Evolutionary conservation across 2,113 vertebrate species (phyloP), one percentile per base, ranked within the genome.

Genomic region (Paedocypris sp.): DNA sequence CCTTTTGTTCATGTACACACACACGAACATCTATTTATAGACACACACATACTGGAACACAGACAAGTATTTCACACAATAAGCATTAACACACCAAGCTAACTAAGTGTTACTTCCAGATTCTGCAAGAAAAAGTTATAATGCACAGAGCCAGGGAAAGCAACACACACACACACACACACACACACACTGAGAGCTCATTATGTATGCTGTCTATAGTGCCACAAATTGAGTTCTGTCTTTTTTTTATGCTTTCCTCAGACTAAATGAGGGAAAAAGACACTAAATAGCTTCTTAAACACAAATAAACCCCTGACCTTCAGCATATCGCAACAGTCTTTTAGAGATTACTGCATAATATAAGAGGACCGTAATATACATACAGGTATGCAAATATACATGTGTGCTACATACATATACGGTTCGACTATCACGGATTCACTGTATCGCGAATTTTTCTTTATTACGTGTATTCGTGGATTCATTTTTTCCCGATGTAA

Each of bases 141-240:
- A 43, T 42, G 25, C 42, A 31, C 26, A 32, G 7, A 58, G 52
- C 13, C 36, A 42, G 15, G 29, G 39, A 32, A 8, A 39, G 46
- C 47, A 9, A 60, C 3, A 39, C 19, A 42, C 11, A 28, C 22
- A 61, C 16, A 33, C 31, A 33, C 7, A 46, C 6, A 53, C 10
- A 49, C 42, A 39, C 3, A 50, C 4, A 31, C 20, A 36, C 13
- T 51, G 51, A 63, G 11, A 29, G 39, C 48, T 67, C n/a, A 61
- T 54, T 62, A 56, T 22, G 3, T n/a, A 53, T 46, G 48, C 36
- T 26, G 23, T 26, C 43, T 45, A 42, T 36, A 54, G 26, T 26
- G 19, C 13, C 25, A 23, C 41, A 47, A 48, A 62, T 39, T 16
- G 25, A 49, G 29, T 28, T 12, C 22, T 16, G 25, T 26, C 49